Percentiles rank a stretch among this genome's conserved stretches.
These are phyloP conservation scores for Spea bombifrons DNA, from an alignment of 2,113 vertebrate genomes.

Conservation along the genomic window DNA sequence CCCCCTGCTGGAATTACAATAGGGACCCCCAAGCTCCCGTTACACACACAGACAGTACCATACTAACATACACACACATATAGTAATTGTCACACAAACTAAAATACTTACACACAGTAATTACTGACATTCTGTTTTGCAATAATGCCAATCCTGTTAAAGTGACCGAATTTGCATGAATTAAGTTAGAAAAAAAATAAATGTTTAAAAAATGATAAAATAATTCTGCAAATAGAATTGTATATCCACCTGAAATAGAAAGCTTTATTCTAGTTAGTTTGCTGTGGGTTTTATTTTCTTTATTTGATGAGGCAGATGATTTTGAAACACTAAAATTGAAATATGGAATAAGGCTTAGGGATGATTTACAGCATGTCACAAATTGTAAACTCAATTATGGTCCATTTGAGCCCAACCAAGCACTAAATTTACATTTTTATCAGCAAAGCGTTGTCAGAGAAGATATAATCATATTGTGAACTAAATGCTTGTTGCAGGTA, in stretches of 20 bases:
- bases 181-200: neutral
- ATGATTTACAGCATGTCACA: constrained; percentile 23
- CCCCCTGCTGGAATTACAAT: no score
- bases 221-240: constrained; percentile 23
- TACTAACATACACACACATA: no score
- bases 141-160: no score
- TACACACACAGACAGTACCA: no score
- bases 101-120: no score
- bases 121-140: no score
- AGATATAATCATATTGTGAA: constrained; percentile 30
- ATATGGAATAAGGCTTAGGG: constrained; percentile 22
- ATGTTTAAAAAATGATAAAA: neutral
- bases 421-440: constrained; percentile 31
- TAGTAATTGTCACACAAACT: no score
- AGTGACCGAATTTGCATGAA: no score
- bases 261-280: neutral
- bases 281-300: constrained; percentile 21
- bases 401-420: constrained; percentile 31
- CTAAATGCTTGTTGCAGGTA: constrained; percentile 12
- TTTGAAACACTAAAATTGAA: constrained; percentile 30
- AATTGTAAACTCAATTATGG: constrained; percentile 21
- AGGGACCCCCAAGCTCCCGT: no score
- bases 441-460: constrained; percentile 15
- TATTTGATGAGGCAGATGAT: constrained; percentile 24
- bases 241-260: neutral